These are phyloP conservation scores for Monoplex corrugatus DNA, from an alignment of 2,888 invertebrate species.

Conservation along the genomic window DNA sequence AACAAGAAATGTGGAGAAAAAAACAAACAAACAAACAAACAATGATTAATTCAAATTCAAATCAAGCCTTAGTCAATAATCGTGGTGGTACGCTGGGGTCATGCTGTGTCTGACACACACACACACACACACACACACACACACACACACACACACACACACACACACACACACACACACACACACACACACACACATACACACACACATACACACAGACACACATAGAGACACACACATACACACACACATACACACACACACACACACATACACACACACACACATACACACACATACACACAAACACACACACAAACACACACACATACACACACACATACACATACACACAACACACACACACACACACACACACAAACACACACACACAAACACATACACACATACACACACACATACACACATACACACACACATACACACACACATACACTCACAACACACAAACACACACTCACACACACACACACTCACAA, in stretches of 20 bases:
- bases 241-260: neutral
- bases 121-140: neutral
- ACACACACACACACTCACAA: conserved; percentile 62
- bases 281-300: neutral
- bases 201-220: neutral
- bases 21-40: too few species aligned
- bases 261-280: neutral
- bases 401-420: conserved; percentile 15
- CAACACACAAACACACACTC: conserved; percentile 14
- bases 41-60: too few species aligned
- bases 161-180: neutral
- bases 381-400: neutral
- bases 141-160: neutral
- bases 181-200: neutral
- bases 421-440: neutral
- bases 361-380: neutral
- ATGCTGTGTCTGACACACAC: too few species aligned
- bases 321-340: neutral
- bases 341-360: neutral
- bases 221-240: neutral
- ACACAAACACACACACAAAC: conserved; percentile 14
- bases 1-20: too few species aligned
- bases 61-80: too few species aligned
- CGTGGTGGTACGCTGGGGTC: too few species aligned
- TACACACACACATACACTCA: neutral